Percentiles rank a stretch among this genome's conserved stretches.
These are phyloP conservation scores for Atherinomorus stipes DNA, from an alignment of 2,113 vertebrate genomes.

Conservation along the genomic window DNA sequence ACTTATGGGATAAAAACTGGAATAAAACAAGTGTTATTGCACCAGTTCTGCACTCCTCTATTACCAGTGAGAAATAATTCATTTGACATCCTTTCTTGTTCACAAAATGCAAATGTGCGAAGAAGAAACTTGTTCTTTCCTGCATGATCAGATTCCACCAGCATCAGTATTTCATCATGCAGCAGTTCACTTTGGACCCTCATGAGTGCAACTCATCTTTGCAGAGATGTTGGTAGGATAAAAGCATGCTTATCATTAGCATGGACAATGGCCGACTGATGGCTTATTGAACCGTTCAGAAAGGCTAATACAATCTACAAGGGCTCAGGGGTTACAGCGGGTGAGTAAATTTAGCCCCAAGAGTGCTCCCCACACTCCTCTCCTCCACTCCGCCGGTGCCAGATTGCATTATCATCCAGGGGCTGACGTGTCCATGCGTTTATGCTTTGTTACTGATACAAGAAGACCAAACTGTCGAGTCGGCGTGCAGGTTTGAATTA, in stretches of 20 bases:
- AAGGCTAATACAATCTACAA: constrained; percentile 52
- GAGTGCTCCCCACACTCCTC: constrained; percentile 58
- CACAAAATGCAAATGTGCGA: neutral
- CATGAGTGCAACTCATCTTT: constrained; percentile 3
- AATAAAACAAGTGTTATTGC: neutral
- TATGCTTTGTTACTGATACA: constrained; percentile 61
- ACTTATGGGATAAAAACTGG: neutral
- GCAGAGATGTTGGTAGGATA: constrained; percentile 14
- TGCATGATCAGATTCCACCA: neutral
- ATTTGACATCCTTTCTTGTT: fast-evolving
- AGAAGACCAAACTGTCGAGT: constrained; percentile 26
- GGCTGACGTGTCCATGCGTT: constrained; percentile 65
- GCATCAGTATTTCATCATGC: neutral
- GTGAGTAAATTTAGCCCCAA: constrained; percentile 62
- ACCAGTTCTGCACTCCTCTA: neutral
- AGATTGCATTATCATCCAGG: constrained; percentile 63
- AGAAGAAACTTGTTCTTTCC: neutral
- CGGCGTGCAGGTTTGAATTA: constrained; percentile 27
- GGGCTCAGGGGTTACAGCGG: constrained; percentile 41
- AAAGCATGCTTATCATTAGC: constrained; percentile 34
- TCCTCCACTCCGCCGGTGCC: constrained; percentile 51
- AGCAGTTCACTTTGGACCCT: neutral
- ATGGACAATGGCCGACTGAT: constrained; percentile 15
- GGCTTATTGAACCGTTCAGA: constrained; percentile 35
- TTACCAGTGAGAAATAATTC: neutral